Conservation (phyloP, 2,888 invertebrate species). For the Eupeodes latifasciatus region DNA sequence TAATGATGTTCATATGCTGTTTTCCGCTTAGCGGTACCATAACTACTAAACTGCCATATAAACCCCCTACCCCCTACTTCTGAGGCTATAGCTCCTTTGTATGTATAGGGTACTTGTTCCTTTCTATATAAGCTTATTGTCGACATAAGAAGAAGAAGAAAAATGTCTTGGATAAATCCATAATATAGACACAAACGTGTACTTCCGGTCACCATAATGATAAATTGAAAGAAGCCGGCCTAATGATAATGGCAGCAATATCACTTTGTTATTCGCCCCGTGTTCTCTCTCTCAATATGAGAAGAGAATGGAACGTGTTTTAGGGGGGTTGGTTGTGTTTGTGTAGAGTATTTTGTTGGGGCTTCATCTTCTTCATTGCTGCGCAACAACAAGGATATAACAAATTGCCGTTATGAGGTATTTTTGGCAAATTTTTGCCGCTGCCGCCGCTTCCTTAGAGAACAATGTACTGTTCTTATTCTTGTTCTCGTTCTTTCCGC, state of each 20-base stretch:
- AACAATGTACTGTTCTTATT: constrained; percentile 11
- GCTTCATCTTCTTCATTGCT: neutral
- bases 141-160: neutral
- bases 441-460: constrained; percentile 14
- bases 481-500: neutral
- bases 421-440: constrained; percentile 54
- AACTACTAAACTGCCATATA: neutral
- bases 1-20: constrained; percentile 40
- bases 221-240: constrained; percentile 67
- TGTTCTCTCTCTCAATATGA: constrained; percentile 8
- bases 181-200: constrained; percentile 57
- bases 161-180: constrained; percentile 26
- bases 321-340: neutral
- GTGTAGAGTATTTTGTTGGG: neutral
- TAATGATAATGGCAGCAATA: constrained; percentile 73
- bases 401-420: constrained; percentile 66
- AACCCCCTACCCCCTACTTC: no score
- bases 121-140: neutral
- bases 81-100: neutral
- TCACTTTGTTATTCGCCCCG: constrained; percentile 65
- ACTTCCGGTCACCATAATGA: constrained; percentile 62
- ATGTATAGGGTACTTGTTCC: no score
- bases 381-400: constrained; percentile 12
- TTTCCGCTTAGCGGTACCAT: neutral
- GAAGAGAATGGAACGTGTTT: constrained; percentile 14